phyloP scores from a whole-genome alignment of 2,113 vertebrate species.

The Nothobranchius kuhntae region DNA sequence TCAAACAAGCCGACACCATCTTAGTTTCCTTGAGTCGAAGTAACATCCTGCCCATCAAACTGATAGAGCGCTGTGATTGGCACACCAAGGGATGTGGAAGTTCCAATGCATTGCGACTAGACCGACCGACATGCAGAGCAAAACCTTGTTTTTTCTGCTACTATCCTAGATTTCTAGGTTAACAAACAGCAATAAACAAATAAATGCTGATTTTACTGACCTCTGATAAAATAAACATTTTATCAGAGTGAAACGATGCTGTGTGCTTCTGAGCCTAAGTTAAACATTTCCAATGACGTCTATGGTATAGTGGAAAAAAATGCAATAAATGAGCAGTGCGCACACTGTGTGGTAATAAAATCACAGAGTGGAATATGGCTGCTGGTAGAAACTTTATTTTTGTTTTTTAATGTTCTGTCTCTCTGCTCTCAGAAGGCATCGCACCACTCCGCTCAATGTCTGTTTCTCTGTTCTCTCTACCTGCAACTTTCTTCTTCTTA shows the following conservation, averaged over 20 bases:
- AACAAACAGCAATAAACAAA: not conserved
- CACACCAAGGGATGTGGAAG: too few species aligned
- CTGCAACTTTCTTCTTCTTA: constrained; percentile 30
- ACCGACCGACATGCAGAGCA: too few species aligned
- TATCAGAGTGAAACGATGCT: not conserved
- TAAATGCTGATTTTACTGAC: not conserved
- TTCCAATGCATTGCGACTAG: too few species aligned
- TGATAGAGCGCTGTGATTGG: too few species aligned
- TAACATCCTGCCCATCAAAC: too few species aligned
- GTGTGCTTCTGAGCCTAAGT: not conserved
- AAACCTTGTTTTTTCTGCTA: too few species aligned
- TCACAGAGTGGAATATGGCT: constrained; percentile 26
- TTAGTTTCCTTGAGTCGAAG: too few species aligned
- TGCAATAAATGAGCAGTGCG: not conserved
- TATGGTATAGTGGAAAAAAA: too few species aligned
- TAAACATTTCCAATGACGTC: constrained; percentile 12
- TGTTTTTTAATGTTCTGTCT: not conserved
- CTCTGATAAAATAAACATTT: not conserved
- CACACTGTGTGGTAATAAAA: constrained; percentile 6
- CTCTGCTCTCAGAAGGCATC: constrained; percentile 5
- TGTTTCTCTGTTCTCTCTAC: constrained; percentile 13
- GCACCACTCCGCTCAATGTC: constrained; percentile 6
- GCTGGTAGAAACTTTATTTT: constrained; percentile 8
- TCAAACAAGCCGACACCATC: too few species aligned
- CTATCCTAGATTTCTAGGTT: too few species aligned